A percentile compares a stretch with the other conserved stretches of the same genome.
These are phyloP conservation scores for Mareca penelope DNA, from an alignment of 2,797 vertebrate genomes.

Conservation along the genomic window DNA sequence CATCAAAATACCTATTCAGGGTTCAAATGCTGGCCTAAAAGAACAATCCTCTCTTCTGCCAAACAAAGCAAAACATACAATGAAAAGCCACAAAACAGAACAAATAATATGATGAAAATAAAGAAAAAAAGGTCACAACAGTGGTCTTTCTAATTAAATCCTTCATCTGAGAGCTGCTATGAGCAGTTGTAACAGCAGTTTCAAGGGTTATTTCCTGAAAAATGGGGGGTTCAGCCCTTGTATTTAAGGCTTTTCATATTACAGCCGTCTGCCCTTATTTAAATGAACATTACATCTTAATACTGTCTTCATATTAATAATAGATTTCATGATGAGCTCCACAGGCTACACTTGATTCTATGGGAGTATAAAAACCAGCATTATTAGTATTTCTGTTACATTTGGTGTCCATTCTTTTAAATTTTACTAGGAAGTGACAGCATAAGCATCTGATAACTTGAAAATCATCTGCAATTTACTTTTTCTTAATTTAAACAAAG, in stretches of 20 bases:
- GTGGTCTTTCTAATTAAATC: neutral
- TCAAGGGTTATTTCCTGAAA: neutral
- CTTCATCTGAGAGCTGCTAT: neutral
- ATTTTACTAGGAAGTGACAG: neutral
- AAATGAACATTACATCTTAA: neutral
- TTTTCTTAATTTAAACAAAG: neutral
- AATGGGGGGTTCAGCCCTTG: neutral
- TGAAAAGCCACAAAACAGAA: neutral
- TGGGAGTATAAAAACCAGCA: fast-evolving
- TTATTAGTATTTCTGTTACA: neutral
- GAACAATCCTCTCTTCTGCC: neutral
- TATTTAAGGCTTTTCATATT: neutral
- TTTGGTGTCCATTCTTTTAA: neutral
- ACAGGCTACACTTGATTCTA: neutral
- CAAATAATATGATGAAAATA: neutral
- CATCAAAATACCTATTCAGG: neutral
- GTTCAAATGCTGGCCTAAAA: neutral
- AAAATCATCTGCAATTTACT: neutral
- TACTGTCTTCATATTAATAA: neutral
- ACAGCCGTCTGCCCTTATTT: neutral
- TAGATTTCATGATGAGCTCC: neutral
- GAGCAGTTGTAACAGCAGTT: neutral
- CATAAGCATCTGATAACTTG: neutral
- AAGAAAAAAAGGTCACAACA: neutral
- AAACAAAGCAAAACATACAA: neutral